Evolutionary conservation across 2,797 vertebrate species (phyloP).

Genomic region (Micrastur ruficollis): DNA sequence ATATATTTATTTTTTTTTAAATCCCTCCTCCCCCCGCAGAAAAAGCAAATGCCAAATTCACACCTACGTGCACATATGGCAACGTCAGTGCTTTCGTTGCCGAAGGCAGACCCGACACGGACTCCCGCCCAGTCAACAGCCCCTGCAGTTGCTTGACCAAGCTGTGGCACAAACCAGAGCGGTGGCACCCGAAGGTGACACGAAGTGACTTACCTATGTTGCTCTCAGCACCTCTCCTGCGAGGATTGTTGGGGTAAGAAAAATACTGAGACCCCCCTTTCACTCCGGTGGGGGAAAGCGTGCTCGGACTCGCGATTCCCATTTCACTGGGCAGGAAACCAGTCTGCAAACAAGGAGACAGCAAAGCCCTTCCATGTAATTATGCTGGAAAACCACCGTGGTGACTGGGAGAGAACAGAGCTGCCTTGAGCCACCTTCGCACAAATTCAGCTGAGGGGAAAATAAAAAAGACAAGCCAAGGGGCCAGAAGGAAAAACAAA

Average conservation of each 20-base stretch:
- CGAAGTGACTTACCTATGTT: conserved; percentile 80
- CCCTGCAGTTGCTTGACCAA: not conserved
- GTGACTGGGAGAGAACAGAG: not conserved
- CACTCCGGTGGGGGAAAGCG: conserved; percentile 90
- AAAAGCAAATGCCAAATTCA: not conserved
- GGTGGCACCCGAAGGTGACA: not conserved
- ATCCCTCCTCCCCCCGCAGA: not conserved
- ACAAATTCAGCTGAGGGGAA: not conserved
- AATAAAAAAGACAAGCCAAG: not conserved
- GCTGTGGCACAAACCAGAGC: fast-evolving
- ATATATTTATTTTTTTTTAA: not conserved
- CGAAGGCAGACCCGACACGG: fast-evolving
- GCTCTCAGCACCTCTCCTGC: conserved; percentile 90
- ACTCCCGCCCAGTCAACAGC: not conserved
- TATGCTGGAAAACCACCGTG: not conserved
- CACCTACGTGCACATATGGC: fast-evolving
- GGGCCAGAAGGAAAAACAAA: not conserved
- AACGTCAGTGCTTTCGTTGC: not conserved
- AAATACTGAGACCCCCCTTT: conserved; percentile 93
- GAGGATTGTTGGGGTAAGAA: conserved; percentile 88
- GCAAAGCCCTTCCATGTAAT: conserved; percentile 5
- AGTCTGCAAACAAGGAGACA: conserved; percentile 71
- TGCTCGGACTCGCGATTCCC: conserved; percentile 87
- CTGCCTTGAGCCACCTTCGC: not conserved
- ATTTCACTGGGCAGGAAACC: conserved; percentile 91